phyloP scores from a whole-genome alignment of 2,797 vertebrate species.

The Carduelis carduelis region DNA sequence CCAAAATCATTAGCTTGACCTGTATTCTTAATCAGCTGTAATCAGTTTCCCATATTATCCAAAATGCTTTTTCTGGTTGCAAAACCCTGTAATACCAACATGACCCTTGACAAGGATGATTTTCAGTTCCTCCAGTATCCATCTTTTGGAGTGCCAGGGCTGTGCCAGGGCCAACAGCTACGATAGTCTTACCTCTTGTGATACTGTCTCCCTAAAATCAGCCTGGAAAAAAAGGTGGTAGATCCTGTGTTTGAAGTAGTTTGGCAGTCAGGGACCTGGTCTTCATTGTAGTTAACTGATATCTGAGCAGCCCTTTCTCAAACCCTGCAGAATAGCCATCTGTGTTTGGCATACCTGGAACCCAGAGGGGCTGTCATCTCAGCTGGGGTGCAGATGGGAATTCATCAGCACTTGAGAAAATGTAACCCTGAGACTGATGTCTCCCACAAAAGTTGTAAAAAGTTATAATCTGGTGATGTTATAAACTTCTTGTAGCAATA shows the following conservation, averaged over 20 bases:
- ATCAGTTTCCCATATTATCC: neutral
- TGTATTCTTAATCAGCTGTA: neutral
- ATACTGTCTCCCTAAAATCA: neutral
- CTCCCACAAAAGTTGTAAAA: neutral
- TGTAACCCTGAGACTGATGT: neutral
- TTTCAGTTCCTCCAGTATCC: neutral
- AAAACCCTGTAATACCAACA: neutral
- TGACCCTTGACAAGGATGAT: neutral
- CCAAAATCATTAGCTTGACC: neutral
- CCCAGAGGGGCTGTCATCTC: neutral
- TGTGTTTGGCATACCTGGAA: neutral
- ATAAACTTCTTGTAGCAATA: neutral
- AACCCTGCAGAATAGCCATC: neutral
- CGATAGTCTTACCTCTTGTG: fast-evolving
- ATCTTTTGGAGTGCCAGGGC: neutral
- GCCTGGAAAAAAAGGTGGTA: neutral
- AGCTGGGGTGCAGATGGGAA: neutral
- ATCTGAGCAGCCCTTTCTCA: neutral
- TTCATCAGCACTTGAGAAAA: neutral
- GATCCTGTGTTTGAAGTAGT: neutral
- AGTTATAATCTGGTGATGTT: neutral
- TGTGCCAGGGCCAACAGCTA: neutral
- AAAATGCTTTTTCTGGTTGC: neutral
- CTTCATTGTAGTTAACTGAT: neutral
- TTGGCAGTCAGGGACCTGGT: neutral